Evolutionary conservation across 1,140 invertebrate species (phyloP).

Genomic region (Sarcophaga peregrina): DNA sequence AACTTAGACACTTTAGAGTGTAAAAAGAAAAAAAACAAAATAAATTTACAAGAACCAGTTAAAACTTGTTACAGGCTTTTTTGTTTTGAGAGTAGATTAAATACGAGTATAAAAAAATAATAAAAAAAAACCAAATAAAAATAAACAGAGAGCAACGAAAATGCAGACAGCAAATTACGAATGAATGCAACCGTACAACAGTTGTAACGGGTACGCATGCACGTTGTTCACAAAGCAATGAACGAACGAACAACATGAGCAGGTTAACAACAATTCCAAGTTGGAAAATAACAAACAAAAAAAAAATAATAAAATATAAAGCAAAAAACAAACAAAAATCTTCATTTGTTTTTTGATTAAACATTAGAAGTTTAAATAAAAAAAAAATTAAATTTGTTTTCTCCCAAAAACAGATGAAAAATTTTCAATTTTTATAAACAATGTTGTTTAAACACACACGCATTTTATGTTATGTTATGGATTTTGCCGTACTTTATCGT

Average conservation of each 20-base stretch:
- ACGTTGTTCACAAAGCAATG: too few species aligned
- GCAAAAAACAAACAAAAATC: not conserved
- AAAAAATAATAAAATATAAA: not conserved
- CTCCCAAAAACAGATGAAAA: too few species aligned
- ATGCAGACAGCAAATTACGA: not conserved
- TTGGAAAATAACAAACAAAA: not conserved
- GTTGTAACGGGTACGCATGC: not conserved
- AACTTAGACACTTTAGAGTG: not conserved
- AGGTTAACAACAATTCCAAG: constrained; percentile 13
- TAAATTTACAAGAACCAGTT: not conserved
- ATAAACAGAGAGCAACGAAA: not conserved
- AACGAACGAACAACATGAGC: not conserved
- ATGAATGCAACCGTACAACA: too few species aligned
- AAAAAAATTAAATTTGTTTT: not conserved
- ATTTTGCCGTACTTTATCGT: not conserved
- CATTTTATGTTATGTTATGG: not conserved
- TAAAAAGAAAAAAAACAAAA: not conserved
- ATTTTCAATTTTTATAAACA: too few species aligned
- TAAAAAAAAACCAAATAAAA: not conserved
- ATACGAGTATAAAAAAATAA: too few species aligned
- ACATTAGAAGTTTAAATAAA: constrained; percentile 4
- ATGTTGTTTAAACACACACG: constrained; percentile 10
- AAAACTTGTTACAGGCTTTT: too few species aligned
- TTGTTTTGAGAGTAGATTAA: too few species aligned
- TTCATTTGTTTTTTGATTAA: not conserved